Base-by-base conservation (phyloP, 2,888 invertebrate species). In the Ochlodes sylvanus region DNA sequence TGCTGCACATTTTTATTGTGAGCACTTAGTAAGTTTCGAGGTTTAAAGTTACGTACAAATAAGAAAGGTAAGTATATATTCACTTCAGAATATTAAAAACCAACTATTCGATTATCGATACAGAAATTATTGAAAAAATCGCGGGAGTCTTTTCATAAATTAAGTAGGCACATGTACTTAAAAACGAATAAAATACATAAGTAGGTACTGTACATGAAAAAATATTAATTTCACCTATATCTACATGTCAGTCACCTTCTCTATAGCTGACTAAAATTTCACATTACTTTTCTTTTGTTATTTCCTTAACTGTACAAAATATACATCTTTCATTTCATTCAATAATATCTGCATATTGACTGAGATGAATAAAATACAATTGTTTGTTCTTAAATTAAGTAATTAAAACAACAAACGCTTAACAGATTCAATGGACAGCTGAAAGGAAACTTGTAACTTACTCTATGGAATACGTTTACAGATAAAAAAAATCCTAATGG, bases 191-290 rank as follows among this genome's bases (percentile, higher is more conserved):
- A 76, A 76, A 73, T 68, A 72, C 72, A 73, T 71, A 79, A 75
- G 76, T 75, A 76, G 79, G 82, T 80, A 84, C 84, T 86, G 85
- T 86, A 86, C 86, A 85, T 78, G 76, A 79, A 81, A 82, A 81
- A 79, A 79, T 76, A 79, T 75, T 67, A 71, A 70, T 75, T 77
- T 68, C 73, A 69, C 70, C 75, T 79, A 79, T 76, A 68, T 68
- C 79, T 83, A 84, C 76, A 80, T 42, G 77, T 82, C 84, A 85
- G 84, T 81, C 81, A 72, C 76, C 72, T 75, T 50, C 63, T 52
- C 69, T 66, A 50, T 61, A 61, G 73, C 76, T 73, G 77, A 77
- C 77, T 77, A 76, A 73, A 65, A 62, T 72, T 75, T 71, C 71
- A 71, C 73, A 73, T 68, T 62, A 62, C 50, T 70, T 69, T 55